Evolutionary conservation across 2,113 vertebrate species (phyloP).

Genomic region (Ciconia maguari): DNA sequence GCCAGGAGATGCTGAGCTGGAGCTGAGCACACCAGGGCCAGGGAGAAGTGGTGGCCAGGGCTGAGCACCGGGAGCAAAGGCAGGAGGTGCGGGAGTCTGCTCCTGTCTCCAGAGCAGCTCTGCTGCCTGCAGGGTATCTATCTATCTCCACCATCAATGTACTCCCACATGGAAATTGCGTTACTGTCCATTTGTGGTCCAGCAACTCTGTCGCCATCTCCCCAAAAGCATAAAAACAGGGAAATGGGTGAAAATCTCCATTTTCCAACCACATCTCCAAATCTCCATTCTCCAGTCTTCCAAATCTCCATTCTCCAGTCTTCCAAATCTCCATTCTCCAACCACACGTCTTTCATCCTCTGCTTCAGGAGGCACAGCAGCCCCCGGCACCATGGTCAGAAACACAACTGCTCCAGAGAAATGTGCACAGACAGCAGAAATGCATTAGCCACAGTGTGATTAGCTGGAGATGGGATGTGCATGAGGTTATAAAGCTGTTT

Average conservation of each 20-base stretch:
- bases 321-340: no score
- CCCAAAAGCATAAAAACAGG: not conserved
- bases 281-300: no score
- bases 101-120: not conserved
- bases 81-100: not conserved
- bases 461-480: not conserved
- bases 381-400: not conserved
- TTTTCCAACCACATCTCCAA: not conserved
- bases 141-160: not conserved
- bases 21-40: not conserved
- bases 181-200: not conserved
- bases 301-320: no score
- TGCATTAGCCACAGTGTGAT: not conserved
- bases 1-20: not conserved
- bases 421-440: rapidly evolving
- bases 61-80: not conserved
- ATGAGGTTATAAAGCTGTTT: not conserved
- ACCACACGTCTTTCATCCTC: not conserved
- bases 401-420: not conserved
- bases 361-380: not conserved
- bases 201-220: not conserved
- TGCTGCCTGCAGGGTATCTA: not conserved
- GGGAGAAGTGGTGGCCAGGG: not conserved
- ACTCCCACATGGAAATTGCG: not conserved
- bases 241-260: not conserved